Evolutionary conservation across 2,888 invertebrate genomes (phyloP).

Genomic region (Acrobasis consociella): DNA sequence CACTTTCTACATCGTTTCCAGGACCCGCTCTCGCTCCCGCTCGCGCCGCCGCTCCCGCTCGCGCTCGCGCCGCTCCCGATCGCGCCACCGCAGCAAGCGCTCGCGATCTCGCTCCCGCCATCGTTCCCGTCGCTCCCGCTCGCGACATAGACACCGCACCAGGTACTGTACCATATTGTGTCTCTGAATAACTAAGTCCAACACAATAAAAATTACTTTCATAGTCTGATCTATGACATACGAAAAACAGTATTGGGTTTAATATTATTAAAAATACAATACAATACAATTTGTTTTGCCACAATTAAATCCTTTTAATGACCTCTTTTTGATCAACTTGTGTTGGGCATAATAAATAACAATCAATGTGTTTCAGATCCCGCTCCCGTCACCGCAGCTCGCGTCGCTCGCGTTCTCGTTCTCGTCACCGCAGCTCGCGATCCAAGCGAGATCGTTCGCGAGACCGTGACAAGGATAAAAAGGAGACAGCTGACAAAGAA

Average conservation of each 20-base stretch:
- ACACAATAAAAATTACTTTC: too few relatives aligned
- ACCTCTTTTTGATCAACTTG: too few relatives aligned
- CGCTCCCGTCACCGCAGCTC: conserved; percentile 83
- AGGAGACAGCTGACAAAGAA: conserved; percentile 54
- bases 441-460: conserved; percentile 74
- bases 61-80: conserved; percentile 84
- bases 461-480: conserved; percentile 60
- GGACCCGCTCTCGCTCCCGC: conserved; percentile 80
- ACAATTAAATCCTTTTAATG: too few relatives aligned
- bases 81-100: conserved; percentile 79
- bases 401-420: conserved; percentile 76
- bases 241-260: too few relatives aligned
- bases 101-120: conserved; percentile 82
- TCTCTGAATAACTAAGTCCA: too few relatives aligned
- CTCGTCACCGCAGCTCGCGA: conserved; percentile 81
- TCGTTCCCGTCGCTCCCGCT: conserved; percentile 84
- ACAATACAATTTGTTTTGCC: too few relatives aligned
- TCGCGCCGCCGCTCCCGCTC: conserved; percentile 84
- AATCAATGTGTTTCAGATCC: conserved; percentile 53
- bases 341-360: too few relatives aligned
- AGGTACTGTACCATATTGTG: conserved; percentile 47
- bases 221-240: too few relatives aligned
- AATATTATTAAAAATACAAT: too few relatives aligned
- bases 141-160: conserved; percentile 78
- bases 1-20: conserved; percentile 33